Base-by-base conservation (phyloP, 1,140 invertebrate species). In the Cotesia chilonis region DNA sequence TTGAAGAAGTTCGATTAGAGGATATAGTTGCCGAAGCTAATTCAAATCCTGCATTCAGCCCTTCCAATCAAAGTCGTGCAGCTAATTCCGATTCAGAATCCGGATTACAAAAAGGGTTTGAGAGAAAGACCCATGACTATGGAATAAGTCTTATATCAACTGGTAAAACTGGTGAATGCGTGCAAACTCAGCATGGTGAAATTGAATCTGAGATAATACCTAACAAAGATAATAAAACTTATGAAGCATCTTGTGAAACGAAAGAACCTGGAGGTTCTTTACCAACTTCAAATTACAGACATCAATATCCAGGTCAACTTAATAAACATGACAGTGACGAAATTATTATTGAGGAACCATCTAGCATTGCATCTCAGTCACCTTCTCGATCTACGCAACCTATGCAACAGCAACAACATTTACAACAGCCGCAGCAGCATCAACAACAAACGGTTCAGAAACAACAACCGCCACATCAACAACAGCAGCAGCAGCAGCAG, bases 1-100 rank as follows among this genome's bases (percentile, higher is more conserved):
- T 86, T 1, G 85, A 87, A 37, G 85, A 87, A 74, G 85, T 86
- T 0, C 76, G 83, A 47, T 74, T 87, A 3, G 85, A 87, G 51
- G 85, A 87, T 52, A 82, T 87, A 0, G 85, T 87, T 0, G 83
- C 78, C 0, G 85, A 87, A 74, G 81, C 82, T 5, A 80, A 77
- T 67, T 83, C 83, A 0, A 84, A 82, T n/a, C 73, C 78, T 5
- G 82, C 84, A 5, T 85, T 84, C 47, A 85, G 81, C 66, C 82
- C 81, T 2, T 69, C 78, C 38, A 82, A 74, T 74, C 76, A 70
- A 28, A 82, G 78, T 66, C 80, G 83, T 1, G 76, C 77, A 1
- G 72, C 77, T 0, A 83, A 78, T 61, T 80, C 80, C 6, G 84
- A 82, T 37, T 75, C 74, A 0, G 79, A 81, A 65, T 73, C 74